Conservation (phyloP, 2,113 vertebrate species). For the Apaloderma vittatum region DNA sequence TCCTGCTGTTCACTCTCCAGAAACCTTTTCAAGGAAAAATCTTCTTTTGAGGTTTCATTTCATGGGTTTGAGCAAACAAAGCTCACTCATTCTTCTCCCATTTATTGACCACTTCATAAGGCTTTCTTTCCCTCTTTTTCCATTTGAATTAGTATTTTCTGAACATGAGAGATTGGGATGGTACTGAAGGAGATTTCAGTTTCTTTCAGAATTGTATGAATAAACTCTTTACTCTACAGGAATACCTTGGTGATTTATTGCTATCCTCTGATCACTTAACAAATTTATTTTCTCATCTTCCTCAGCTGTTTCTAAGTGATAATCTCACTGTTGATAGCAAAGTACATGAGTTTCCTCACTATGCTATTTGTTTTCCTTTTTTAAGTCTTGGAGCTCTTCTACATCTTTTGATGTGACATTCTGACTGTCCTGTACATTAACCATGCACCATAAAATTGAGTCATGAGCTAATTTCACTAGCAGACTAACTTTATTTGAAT, state of each 20-base stretch:
- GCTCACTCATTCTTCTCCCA: not conserved
- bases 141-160: not conserved
- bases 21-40: not conserved
- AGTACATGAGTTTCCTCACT: accelerated
- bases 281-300: not conserved
- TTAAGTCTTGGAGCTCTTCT: not conserved
- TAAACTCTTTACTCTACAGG: not conserved
- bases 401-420: not conserved
- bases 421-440: not conserved
- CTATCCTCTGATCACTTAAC: not conserved
- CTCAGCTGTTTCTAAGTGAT: not conserved
- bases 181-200: not conserved
- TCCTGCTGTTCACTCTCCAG: slow-evolving; percentile 3
- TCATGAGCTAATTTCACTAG: not conserved
- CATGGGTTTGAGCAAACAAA: not conserved
- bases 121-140: not conserved
- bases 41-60: not conserved
- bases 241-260: not conserved
- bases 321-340: not conserved
- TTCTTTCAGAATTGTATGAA: not conserved
- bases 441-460: not conserved
- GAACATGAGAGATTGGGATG: not conserved
- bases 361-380: not conserved
- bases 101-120: not conserved
- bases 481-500: not conserved